Evolutionary conservation across 1,140 invertebrate genomes (phyloP), one percentile per base, ranked within the genome.

Genomic region (Asbolus verrucosus): DNA sequence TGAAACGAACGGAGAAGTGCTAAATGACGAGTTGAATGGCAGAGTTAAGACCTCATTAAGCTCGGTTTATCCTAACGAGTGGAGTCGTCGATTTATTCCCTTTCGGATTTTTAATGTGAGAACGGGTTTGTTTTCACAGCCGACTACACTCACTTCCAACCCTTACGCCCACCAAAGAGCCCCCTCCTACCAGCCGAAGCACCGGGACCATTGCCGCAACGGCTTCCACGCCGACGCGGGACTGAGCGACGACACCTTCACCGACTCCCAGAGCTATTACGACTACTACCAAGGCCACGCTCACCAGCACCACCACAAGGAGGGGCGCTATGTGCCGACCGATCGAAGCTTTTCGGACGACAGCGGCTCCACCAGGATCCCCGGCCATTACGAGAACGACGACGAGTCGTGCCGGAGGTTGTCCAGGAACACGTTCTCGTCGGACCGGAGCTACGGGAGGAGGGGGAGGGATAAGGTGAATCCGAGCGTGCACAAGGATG

Each of bases 321-420:
- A n/a, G n/a, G n/a, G n/a, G n/a, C n/a, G n/a, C n/a, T n/a, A n/a
- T n/a, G n/a, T n/a, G n/a, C n/a, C n/a, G 15, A 41, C n/a, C 3
- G 19, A 46, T 4, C 5, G 16, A 1, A 36, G 62, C 6, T 65
- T 41, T 27, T 65, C 27, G 0, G 78, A 78, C 18, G 76, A 78
- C 33, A 78, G 76, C 15, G 78, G 72, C 15, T 77, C 77, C 11
- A 74, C 76, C 1, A 72, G 72, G 33, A 36, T 80, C 19, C 78
- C 78, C 0, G 75, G 39, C 9, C 39, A 76, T 46, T 77, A 73
- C 41, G 78, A 79, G 21, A 77, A 73, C 30, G 79, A 78, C 19
- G 77, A 80, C 16, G 70, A 72, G 14, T 74, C 76, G 1, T 66
- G 65, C 2, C 76, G 67, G 21, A 61, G 69, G 31, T 63, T 62